Percentiles rank a stretch among this genome's conserved stretches.
Evolutionary conservation across 2,888 invertebrate genomes (phyloP).

Genomic region (Hanleya hanleyi): DNA sequence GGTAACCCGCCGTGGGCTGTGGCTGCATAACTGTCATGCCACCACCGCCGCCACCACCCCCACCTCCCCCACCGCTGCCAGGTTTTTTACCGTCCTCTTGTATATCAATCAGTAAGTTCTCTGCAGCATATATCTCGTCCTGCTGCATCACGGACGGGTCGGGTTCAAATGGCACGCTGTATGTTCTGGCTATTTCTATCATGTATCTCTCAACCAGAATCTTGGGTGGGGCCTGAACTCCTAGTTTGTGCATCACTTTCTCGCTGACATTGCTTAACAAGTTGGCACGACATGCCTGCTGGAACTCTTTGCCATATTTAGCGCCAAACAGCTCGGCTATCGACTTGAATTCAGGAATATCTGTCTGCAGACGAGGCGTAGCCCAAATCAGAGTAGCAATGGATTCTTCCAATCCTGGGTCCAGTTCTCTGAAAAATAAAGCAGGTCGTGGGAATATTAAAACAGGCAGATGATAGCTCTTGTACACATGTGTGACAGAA

Average conservation of each 20-base stretch:
- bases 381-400: slow-evolving; percentile 98
- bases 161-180: slow-evolving; percentile 94
- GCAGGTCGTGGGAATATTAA: no score
- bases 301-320: slow-evolving; percentile 96
- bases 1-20: slow-evolving; percentile 16
- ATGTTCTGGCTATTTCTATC: slow-evolving; percentile 97
- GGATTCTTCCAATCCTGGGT: slow-evolving; percentile 96
- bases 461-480: no score
- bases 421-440: slow-evolving; percentile 82
- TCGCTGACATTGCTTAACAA: slow-evolving; percentile 88
- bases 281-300: slow-evolving; percentile 86
- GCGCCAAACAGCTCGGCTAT: slow-evolving; percentile 90
- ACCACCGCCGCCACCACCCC: slow-evolving; percentile 41
- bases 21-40: slow-evolving; percentile 38
- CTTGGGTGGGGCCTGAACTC: slow-evolving; percentile 89
- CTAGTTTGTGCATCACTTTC: slow-evolving; percentile 80
- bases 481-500: no score
- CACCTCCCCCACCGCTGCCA: slow-evolving; percentile 46
- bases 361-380: slow-evolving; percentile 85
- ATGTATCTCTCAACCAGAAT: slow-evolving; percentile 92
- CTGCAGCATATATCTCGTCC: slow-evolving; percentile 61
- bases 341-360: slow-evolving; percentile 81
- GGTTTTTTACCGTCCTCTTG: slow-evolving; percentile 47
- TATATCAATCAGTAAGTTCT: slow-evolving; percentile 63
- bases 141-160: slow-evolving; percentile 79